These are phyloP conservation scores for Apogon hyalosoma DNA, from an alignment of 2,797 vertebrate genomes.

Conservation along the genomic window DNA sequence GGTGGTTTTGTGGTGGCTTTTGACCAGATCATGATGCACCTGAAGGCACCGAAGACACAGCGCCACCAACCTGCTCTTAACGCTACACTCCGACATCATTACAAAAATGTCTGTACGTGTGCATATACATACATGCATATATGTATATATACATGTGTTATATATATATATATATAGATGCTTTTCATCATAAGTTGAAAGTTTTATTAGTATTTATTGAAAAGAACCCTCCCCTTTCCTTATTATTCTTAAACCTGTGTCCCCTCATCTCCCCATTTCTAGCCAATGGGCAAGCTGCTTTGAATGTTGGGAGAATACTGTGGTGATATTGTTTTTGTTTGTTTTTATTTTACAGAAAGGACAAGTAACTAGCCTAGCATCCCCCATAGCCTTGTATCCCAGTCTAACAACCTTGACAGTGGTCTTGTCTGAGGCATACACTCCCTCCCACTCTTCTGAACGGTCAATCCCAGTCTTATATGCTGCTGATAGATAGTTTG, in stretches of 20 bases:
- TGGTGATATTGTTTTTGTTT: conserved; percentile 68
- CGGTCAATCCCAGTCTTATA: conserved; percentile 76
- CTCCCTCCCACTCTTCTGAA: conserved; percentile 51
- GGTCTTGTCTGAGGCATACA: conserved; percentile 48
- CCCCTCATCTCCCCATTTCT: conserved; percentile 75
- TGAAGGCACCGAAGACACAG: conserved; percentile 52
- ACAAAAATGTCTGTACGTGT: conserved; percentile 76
- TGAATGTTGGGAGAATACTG: conserved; percentile 86
- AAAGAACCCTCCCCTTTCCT: conserved; percentile 51
- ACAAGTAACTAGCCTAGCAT: conserved; percentile 69
- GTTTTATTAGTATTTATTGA: conserved; percentile 94
- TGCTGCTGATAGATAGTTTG: conserved; percentile 80
- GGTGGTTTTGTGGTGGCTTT: conserved; percentile 45
- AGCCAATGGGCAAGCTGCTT: conserved; percentile 93
- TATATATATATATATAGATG: conserved; percentile 77
- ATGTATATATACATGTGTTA: conserved; percentile 83
- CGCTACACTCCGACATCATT: conserved; percentile 56
- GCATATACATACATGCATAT: conserved; percentile 80
- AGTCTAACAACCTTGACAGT: conserved; percentile 56
- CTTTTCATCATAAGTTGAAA: conserved; percentile 83
- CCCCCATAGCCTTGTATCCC: conserved; percentile 72
- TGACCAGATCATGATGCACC: conserved; percentile 52
- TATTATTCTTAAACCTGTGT: conserved; percentile 59
- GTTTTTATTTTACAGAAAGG: conserved; percentile 57
- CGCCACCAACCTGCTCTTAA: conserved; percentile 69